phyloP scores from a whole-genome alignment of 2,113 vertebrate genomes.

The Zosterops hypoxanthus region DNA sequence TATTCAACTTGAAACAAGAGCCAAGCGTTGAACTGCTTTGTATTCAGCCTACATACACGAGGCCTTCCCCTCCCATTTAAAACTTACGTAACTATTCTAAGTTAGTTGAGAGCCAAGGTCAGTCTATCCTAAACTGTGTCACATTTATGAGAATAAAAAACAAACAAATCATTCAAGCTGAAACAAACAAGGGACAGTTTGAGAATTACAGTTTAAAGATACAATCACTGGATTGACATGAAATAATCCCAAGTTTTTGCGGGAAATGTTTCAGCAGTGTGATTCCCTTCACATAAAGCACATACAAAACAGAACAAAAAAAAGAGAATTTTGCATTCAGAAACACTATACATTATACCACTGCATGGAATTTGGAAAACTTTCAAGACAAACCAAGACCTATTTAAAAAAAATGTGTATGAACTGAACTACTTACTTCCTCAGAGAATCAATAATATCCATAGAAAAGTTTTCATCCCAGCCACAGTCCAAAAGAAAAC shows the following conservation, averaged over 20 bases:
- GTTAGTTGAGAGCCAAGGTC: background rate
- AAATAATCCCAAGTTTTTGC: background rate
- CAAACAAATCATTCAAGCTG: background rate
- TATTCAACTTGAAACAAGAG: background rate
- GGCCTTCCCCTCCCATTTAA: background rate
- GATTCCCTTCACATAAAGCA: background rate
- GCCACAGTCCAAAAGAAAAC: slow-evolving; percentile 95
- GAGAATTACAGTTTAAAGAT: background rate
- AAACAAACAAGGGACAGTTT: background rate
- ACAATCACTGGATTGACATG: background rate
- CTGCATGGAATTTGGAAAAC: background rate
- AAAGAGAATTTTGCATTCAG: background rate
- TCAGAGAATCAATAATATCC: slow-evolving; percentile 96
- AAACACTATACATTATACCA: background rate
- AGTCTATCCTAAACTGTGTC: background rate
- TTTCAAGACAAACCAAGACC: background rate
- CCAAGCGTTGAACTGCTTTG: background rate
- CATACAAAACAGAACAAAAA: background rate
- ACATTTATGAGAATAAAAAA: background rate
- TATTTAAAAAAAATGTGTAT: background rate
- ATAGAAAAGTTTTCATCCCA: slow-evolving; percentile 98
- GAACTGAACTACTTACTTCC: slow-evolving; percentile 79
- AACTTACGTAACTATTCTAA: background rate
- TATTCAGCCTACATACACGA: background rate
- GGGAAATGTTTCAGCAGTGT: background rate